Evolutionary conservation across 2,797 vertebrate species (phyloP).

Genomic region (Champsocephalus gunnari): DNA sequence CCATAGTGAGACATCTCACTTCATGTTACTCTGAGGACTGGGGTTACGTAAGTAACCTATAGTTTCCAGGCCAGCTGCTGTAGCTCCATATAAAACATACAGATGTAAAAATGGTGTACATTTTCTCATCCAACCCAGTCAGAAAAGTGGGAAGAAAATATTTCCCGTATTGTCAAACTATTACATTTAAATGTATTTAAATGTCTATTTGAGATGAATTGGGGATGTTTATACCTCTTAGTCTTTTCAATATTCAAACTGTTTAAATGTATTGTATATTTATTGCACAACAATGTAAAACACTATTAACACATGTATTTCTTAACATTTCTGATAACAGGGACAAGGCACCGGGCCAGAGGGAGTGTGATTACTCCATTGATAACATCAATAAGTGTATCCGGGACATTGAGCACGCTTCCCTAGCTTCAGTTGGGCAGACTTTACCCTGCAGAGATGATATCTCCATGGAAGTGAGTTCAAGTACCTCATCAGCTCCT

Average conservation of each 20-base stretch:
- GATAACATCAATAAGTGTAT: conserved; percentile 97
- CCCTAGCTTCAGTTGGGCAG: conserved; percentile 93
- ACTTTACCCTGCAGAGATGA: conserved; percentile 94
- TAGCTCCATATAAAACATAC: background rate
- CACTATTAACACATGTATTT: conserved; percentile 1
- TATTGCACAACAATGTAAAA: conserved; percentile 2
- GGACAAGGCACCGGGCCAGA: conserved; percentile 98
- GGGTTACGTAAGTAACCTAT: too few species aligned
- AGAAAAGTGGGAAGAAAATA: background rate
- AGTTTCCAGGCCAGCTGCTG: background rate
- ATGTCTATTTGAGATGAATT: background rate
- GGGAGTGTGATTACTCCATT: conserved; percentile 96
- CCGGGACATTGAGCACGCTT: conserved; percentile 97
- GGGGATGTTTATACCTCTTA: background rate
- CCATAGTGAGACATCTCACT: too few species aligned
- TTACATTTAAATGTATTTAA: too few species aligned
- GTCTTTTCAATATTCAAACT: background rate
- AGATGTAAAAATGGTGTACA: background rate
- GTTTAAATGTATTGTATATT: background rate
- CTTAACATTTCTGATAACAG: conserved; percentile 74
- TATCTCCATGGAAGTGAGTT: conserved; percentile 96
- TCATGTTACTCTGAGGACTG: too few species aligned
- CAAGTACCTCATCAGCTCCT: conserved; percentile 56
- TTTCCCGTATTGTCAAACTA: background rate
- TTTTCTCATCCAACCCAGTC: background rate